Conservation (phyloP, 30 jellyfish, hydroid and myxozoan species). For the Catostylus mosaicus region DNA sequence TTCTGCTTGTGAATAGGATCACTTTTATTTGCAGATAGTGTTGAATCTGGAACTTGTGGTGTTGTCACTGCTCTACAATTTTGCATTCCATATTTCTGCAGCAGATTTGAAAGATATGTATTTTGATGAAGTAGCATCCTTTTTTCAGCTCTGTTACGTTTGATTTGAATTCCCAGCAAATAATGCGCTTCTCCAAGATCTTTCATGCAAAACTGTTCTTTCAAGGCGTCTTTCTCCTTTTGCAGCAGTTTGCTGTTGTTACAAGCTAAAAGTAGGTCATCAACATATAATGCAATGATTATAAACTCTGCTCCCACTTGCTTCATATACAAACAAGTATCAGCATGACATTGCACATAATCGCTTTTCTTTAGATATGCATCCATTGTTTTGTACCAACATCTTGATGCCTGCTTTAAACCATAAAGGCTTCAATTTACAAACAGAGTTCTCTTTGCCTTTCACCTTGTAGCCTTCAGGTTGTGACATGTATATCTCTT, state of each 20-base stretch:
- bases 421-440: conserved; percentile 62
- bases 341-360: conserved; percentile 35
- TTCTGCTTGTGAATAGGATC: conserved; percentile 38
- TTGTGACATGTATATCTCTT: conserved; percentile 49
- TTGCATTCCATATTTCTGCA: conserved; percentile 39
- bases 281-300: conserved; percentile 25
- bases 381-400: conserved; percentile 61
- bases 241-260: conserved; percentile 7
- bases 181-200: conserved; percentile 42
- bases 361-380: conserved; percentile 13
- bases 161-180: conserved; percentile 49
- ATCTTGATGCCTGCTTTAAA: conserved; percentile 59
- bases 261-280: conserved; percentile 49
- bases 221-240: conserved; percentile 30
- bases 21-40: conserved; percentile 6
- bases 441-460: conserved; percentile 32
- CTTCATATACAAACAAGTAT: conserved; percentile 30
- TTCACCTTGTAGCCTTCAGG: conserved; percentile 42
- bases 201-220: conserved; percentile 39
- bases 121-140: conserved; percentile 30
- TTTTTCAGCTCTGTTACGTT: conserved; percentile 28
- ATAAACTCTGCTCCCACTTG: conserved; percentile 27
- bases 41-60: conserved; percentile 39
- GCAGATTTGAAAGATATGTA: conserved; percentile 21
- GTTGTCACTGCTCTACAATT: conserved; percentile 39